Base-by-base conservation (phyloP, 2,113 vertebrate genomes). In the Hemibagrus wyckioides region DNA sequence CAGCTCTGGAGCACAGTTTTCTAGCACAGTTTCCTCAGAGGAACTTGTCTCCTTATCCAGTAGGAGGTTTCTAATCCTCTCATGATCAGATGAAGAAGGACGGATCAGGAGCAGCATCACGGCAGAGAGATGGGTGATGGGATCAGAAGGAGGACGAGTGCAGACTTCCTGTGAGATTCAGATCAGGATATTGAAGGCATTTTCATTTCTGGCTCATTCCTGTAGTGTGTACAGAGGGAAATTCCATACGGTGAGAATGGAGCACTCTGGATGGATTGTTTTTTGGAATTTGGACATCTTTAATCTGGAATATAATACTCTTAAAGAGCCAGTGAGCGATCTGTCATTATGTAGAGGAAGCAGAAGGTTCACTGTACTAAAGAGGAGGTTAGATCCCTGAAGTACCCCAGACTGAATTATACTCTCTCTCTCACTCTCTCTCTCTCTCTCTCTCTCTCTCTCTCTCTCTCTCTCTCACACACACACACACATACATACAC, bases 331-430 rank as follows among this genome's bases (percentile, higher is more conserved):
- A 79, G 48, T 79, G 76, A 79, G 76, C 17, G 48, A 79, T 80
- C 79, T 36, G 77, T 57, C 50, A 80, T 80, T 33, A 56, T 57
- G 33, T 36, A 33, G 28, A 80, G 77, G 76, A 80, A 80, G 76
- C n/a, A 80, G 28, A 80, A 80, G 48, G 50, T 30, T 80, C 76
- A 80, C 15, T 80, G 76, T 54, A 48, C 50, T 80, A 80, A 56
- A 80, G 77, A 56, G 77, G 52, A 80, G 77, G 77, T 57, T 56
- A 80, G 30, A 57, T 80, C 77, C 30, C 52, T 57, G 50, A 77
- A 48, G 41, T 48, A 76, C 39, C 36, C 25, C 75, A 79, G 48
- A 19, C 1, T 30, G 48, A 80, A 80, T 41, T n/a, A n/a, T n/a
- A n/a, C n/a, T n/a, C n/a, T n/a, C n/a, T n/a, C n/a, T n/a, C n/a